phyloP scores from a whole-genome alignment of 2,797 vertebrate genomes.

The Lophotriccus pileatus region DNA sequence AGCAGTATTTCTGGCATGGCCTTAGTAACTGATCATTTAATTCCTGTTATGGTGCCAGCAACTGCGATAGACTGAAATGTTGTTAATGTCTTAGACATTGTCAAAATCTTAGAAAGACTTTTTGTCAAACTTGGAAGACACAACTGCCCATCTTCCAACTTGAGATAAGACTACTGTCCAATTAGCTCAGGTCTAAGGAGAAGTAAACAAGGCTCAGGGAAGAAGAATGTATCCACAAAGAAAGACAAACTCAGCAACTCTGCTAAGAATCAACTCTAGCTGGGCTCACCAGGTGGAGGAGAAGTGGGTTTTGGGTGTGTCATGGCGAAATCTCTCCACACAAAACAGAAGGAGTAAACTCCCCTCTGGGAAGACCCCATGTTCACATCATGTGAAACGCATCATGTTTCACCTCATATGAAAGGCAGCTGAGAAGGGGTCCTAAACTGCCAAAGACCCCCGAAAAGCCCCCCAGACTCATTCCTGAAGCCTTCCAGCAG shows the following conservation, averaged over 20 bases:
- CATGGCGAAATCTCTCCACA: background rate
- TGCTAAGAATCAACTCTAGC: background rate
- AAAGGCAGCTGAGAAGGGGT: background rate
- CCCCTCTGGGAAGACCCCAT: background rate
- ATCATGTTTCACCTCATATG: too few species aligned
- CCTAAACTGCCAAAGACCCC: background rate
- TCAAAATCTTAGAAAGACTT: background rate
- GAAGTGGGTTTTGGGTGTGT: background rate
- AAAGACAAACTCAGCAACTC: background rate
- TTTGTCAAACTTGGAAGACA: background rate
- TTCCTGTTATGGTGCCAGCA: background rate
- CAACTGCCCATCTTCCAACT: background rate
- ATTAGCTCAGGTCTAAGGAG: background rate
- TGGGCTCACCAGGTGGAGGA: background rate
- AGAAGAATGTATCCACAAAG: background rate
- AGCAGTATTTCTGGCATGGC: slow-evolving; percentile 59
- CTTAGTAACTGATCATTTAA: slow-evolving; percentile 47
- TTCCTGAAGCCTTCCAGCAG: background rate
- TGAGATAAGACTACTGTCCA: background rate
- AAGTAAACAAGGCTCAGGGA: background rate
- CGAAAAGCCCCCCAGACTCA: background rate
- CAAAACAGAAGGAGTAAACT: background rate
- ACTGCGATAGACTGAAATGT: background rate
- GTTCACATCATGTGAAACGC: too few species aligned
- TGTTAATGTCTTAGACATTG: background rate